phyloP scores from a whole-genome alignment of 2,113 vertebrate genomes.

The Benitochromis conjunctus region DNA sequence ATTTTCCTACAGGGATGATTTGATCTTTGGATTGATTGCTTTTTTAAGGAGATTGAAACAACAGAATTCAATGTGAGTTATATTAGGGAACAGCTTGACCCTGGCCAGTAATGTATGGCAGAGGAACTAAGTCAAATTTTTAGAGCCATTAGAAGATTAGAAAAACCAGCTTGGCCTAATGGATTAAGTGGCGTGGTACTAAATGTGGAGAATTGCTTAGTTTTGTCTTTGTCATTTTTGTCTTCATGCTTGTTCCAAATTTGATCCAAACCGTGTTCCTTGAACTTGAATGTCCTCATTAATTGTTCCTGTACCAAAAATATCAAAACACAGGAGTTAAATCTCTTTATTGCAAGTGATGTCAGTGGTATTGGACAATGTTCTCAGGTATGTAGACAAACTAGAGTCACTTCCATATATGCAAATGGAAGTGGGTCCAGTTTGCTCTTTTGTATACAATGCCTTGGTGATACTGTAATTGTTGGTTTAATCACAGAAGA shows the following conservation, averaged over 20 bases:
- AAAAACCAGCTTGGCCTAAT: not conserved
- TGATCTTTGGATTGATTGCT: not conserved
- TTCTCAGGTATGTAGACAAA: not conserved
- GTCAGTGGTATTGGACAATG: not conserved
- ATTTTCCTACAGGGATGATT: not conserved
- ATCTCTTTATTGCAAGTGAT: not conserved
- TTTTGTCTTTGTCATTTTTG: no score
- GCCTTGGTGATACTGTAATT: not conserved
- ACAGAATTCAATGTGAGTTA: not conserved
- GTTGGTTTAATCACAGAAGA: not conserved
- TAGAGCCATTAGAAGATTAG: not conserved
- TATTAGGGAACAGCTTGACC: not conserved
- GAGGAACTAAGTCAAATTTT: not conserved
- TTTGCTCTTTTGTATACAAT: not conserved
- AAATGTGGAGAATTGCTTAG: not conserved
- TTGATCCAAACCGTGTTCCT: no score
- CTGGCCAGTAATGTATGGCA: not conserved
- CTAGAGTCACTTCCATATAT: not conserved
- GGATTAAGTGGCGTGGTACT: no score
- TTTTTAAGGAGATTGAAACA: not conserved
- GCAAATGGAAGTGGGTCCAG: not conserved
- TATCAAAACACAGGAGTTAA: not conserved
- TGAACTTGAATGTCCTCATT: not conserved
- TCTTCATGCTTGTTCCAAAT: no score
- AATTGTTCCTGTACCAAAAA: not conserved